These are phyloP conservation scores for Lathronympha strigana DNA, from an alignment of 2,888 invertebrate species.

Conservation along the genomic window DNA sequence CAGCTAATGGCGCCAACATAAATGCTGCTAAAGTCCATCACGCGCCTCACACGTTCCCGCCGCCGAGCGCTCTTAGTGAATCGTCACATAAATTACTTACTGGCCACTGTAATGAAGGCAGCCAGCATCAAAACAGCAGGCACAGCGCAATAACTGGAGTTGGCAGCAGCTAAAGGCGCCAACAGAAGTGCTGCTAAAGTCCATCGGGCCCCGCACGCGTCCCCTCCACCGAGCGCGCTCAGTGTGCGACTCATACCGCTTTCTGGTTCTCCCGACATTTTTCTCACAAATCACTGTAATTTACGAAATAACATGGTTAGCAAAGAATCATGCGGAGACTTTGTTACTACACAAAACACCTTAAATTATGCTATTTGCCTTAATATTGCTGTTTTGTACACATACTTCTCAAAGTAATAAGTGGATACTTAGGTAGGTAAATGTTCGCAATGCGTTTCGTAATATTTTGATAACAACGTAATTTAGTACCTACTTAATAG, in stretches of 20 bases:
- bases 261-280: slow-evolving; percentile 60
- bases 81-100: slow-evolving; percentile 65
- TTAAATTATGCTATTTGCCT: neutral
- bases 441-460: neutral
- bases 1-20: slow-evolving; percentile 83
- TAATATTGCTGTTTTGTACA: too few relatives aligned
- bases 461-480: neutral
- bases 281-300: slow-evolving; percentile 43
- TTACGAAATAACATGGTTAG: slow-evolving; percentile 17
- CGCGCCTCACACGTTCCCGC: slow-evolving; percentile 72
- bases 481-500: too few relatives aligned
- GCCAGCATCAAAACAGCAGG: slow-evolving; percentile 82
- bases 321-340: neutral
- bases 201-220: slow-evolving; percentile 81
- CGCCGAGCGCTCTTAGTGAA: slow-evolving; percentile 60
- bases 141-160: slow-evolving; percentile 84
- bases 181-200: slow-evolving; percentile 84
- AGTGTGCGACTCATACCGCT: slow-evolving; percentile 61
- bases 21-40: slow-evolving; percentile 85
- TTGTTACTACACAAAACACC: neutral
- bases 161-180: slow-evolving; percentile 84
- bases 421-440: neutral
- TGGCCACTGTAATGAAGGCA: slow-evolving; percentile 78
- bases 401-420: too few relatives aligned
- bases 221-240: slow-evolving; percentile 64